Evolutionary conservation across 2,113 vertebrate species (phyloP).

Genomic region (Indicator maculatus): DNA sequence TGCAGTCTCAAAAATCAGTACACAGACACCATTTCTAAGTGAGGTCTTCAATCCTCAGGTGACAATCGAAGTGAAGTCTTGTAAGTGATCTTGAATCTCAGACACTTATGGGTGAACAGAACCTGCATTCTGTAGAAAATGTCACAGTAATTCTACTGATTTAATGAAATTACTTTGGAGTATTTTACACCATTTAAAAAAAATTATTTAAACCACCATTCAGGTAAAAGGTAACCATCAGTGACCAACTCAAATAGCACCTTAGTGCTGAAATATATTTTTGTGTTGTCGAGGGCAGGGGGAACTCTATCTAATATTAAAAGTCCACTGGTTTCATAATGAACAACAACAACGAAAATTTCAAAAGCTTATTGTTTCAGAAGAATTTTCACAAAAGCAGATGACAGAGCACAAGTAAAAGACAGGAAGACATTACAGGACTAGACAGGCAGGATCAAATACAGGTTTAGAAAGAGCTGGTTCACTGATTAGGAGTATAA

Average conservation of each 20-base stretch:
- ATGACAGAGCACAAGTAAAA: background rate
- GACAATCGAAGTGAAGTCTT: no score
- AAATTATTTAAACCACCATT: background rate
- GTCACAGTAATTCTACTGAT: background rate
- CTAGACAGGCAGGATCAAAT: background rate
- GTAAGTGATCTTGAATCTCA: background rate
- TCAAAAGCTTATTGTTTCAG: background rate
- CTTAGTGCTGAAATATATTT: background rate
- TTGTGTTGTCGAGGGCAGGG: background rate
- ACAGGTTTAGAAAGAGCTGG: background rate
- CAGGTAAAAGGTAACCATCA: background rate
- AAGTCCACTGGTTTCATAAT: background rate
- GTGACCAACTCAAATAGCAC: background rate
- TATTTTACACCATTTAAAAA: background rate
- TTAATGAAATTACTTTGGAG: background rate
- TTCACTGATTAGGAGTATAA: background rate
- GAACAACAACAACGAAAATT: background rate
- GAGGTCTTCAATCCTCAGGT: background rate
- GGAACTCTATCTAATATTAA: background rate
- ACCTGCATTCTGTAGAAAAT: background rate
- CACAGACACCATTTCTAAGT: background rate
- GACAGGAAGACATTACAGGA: background rate
- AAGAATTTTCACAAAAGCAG: background rate
- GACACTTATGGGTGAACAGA: background rate
- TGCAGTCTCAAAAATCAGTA: background rate